phyloP scores from a whole-genome alignment of 2,113 vertebrate species.

The Tautogolabrus adspersus region DNA sequence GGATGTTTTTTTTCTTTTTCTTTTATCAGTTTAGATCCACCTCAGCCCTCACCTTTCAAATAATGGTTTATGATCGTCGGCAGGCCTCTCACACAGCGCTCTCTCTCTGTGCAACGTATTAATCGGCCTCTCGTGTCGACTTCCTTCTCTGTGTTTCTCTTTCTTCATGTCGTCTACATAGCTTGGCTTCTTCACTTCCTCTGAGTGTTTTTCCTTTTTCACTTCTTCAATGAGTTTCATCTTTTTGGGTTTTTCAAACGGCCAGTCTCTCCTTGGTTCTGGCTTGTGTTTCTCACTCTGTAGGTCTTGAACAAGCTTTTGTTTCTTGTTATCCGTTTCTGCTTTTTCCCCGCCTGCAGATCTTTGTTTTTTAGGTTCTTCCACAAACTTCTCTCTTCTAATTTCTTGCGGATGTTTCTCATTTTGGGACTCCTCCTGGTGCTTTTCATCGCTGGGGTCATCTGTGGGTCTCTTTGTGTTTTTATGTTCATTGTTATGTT shows the following conservation, averaged over 20 bases:
- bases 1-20: background rate
- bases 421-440: conserved; percentile 37
- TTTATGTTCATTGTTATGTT: conserved; percentile 47
- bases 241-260: conserved; percentile 49
- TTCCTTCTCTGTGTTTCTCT: conserved; percentile 49
- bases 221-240: conserved; percentile 35
- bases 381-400: conserved; percentile 42
- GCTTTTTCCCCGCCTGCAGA: conserved; percentile 1
- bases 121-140: conserved; percentile 25
- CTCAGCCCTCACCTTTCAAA: conserved; percentile 82
- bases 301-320: conserved; percentile 27
- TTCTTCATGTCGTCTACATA: conserved; percentile 27
- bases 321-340: conserved; percentile 45
- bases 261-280: conserved; percentile 59
- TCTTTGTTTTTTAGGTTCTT: conserved; percentile 35
- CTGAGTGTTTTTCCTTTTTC: conserved; percentile 34
- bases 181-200: conserved; percentile 44
- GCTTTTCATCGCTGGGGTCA: conserved; percentile 52
- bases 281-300: conserved; percentile 51
- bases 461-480: conserved; percentile 45
- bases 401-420: conserved; percentile 49
- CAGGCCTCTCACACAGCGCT: conserved; percentile 8
- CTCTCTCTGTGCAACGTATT: conserved; percentile 25
- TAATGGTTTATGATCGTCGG: conserved; percentile 41
- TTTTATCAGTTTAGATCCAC: background rate